These are phyloP conservation scores for Bergia puertoricense DNA, from an alignment of 92 coral and sea anemone genomes.

Conservation along the genomic window DNA sequence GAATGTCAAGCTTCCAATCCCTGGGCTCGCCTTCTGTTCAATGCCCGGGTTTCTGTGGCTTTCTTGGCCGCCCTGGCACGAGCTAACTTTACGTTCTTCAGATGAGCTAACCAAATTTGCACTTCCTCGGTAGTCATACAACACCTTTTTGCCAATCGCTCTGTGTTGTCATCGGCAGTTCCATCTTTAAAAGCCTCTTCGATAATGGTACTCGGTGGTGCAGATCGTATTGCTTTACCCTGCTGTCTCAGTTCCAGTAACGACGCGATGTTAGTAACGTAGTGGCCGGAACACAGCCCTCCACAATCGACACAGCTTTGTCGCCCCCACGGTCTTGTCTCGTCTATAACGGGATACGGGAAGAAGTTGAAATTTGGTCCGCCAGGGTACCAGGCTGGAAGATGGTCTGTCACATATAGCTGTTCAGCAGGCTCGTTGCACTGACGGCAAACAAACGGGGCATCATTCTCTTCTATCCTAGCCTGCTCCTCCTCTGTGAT, in stretches of 20 bases:
- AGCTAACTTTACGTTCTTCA: constrained; percentile 45
- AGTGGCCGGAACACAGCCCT: constrained; percentile 64
- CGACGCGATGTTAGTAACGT: constrained; percentile 56
- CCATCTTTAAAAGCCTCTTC: constrained; percentile 53
- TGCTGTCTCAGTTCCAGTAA: constrained; percentile 50
- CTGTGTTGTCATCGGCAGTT: constrained; percentile 20
- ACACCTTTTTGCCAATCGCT: constrained; percentile 53
- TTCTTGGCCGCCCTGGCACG: constrained; percentile 47
- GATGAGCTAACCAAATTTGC: constrained; percentile 48
- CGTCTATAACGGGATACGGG: constrained; percentile 63
- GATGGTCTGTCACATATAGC: background rate
- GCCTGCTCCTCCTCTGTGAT: constrained; percentile 36
- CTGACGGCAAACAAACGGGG: constrained; percentile 37
- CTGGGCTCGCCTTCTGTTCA: constrained; percentile 32
- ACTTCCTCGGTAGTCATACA: constrained; percentile 53
- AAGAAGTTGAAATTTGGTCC: constrained; percentile 58
- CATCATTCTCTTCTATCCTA: constrained; percentile 41
- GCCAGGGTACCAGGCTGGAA: constrained; percentile 49
- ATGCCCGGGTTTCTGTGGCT: constrained; percentile 53
- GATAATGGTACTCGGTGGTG: constrained; percentile 53
- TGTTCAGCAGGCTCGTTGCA: constrained; percentile 13
- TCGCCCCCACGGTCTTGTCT: constrained; percentile 59
- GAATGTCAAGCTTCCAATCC: background rate
- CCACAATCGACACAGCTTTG: constrained; percentile 48
- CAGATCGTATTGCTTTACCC: constrained; percentile 45